A percentile compares a stretch with the other conserved stretches of the same genome.
phyloP scores from a whole-genome alignment of 2,113 vertebrate species.

The Zosterops hypoxanthus region DNA sequence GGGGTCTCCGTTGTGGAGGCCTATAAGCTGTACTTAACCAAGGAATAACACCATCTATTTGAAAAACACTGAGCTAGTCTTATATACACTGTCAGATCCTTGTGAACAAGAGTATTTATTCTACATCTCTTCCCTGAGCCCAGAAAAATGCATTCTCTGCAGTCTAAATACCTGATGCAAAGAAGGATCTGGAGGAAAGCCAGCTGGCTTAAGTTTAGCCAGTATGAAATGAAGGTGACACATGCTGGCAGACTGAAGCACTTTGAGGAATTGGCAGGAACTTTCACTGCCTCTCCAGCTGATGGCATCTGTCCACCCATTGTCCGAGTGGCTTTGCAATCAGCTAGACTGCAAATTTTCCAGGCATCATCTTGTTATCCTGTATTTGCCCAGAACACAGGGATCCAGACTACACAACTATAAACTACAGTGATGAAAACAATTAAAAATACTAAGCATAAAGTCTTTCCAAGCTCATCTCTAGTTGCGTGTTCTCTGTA shows the following conservation, averaged over 20 bases:
- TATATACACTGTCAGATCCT: not conserved
- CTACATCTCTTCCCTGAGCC: not conserved
- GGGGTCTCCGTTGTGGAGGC: not conserved
- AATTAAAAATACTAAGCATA: not conserved
- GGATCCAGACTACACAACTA: not conserved
- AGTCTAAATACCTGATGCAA: not conserved
- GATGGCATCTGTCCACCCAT: slow-evolving; percentile 19
- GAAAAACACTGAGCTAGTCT: not conserved
- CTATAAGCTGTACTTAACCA: not conserved
- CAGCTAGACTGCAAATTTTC: not conserved
- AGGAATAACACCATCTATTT: not conserved
- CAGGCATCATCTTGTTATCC: not conserved
- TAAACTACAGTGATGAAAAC: not conserved
- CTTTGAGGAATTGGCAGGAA: slow-evolving; percentile 36
- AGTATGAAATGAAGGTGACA: not conserved
- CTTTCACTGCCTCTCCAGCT: not conserved
- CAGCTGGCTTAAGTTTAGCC: slow-evolving; percentile 16
- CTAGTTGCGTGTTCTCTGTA: not conserved
- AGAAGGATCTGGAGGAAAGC: not conserved
- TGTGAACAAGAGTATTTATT: not conserved
- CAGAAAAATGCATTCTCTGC: not conserved
- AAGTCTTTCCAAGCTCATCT: not conserved
- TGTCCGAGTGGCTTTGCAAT: not conserved
- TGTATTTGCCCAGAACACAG: not conserved
- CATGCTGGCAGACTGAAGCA: not conserved